Percentiles rank a stretch among this genome's conserved stretches.
These are phyloP conservation scores for Falco punctatus DNA, from an alignment of 2,113 vertebrate species.

Conservation along the genomic window DNA sequence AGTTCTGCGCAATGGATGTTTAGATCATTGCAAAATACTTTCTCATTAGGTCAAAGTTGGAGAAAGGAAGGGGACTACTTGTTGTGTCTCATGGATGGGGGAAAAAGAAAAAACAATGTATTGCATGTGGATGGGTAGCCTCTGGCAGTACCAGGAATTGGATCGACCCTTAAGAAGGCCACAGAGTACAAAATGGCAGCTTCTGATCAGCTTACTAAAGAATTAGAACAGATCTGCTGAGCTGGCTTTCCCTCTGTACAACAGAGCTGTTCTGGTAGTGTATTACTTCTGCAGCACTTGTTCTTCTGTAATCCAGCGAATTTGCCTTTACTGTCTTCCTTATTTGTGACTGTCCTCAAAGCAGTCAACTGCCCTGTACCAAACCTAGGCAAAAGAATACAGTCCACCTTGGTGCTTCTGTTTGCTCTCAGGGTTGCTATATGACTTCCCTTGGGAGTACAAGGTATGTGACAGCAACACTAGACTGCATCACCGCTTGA, in stretches of 20 bases:
- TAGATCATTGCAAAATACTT: background rate
- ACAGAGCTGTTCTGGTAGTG: background rate
- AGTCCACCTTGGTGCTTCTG: background rate
- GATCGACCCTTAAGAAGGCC: background rate
- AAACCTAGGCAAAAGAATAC: background rate
- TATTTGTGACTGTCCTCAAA: background rate
- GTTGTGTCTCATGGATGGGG: background rate
- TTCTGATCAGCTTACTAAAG: background rate
- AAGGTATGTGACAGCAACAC: background rate
- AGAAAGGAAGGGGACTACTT: background rate
- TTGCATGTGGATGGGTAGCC: background rate
- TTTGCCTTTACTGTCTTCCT: background rate
- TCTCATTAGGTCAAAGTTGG: background rate
- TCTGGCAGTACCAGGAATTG: background rate
- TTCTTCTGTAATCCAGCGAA: background rate
- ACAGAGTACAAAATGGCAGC: background rate
- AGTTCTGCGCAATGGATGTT: background rate
- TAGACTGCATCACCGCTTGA: background rate
- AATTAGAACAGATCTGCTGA: background rate
- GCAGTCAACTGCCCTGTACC: background rate
- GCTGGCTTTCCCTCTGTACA: background rate
- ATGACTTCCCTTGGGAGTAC: background rate
- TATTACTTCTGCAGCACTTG: background rate
- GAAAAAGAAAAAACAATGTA: background rate
- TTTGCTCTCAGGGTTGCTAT: background rate